Percentiles rank a stretch among this genome's conserved stretches.
Evolutionary conservation across 2,113 vertebrate genomes (phyloP).

Genomic region (Paradisaea rubra): DNA sequence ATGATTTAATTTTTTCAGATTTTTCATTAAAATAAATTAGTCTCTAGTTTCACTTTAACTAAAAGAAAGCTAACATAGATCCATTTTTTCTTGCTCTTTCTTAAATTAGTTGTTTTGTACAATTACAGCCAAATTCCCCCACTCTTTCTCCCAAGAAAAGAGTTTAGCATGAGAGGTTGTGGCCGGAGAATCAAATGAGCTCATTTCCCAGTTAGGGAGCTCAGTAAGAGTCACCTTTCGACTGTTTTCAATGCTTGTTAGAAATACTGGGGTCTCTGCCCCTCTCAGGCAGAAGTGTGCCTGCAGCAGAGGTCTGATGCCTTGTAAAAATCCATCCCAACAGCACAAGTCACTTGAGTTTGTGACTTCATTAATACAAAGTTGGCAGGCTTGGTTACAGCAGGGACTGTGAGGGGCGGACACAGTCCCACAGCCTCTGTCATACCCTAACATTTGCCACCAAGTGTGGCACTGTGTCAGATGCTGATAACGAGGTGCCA

Average conservation of each 20-base stretch:
- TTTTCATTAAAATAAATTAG: not conserved
- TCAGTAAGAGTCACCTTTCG: not conserved
- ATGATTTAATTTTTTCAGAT: not conserved
- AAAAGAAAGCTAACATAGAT: not conserved
- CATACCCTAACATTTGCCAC: not conserved
- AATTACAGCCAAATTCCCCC: not conserved
- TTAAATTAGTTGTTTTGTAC: not conserved
- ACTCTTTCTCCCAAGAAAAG: not conserved
- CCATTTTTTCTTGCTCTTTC: not conserved
- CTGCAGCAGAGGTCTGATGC: rapidly evolving
- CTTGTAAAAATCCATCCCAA: not conserved
- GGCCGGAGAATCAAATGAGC: not conserved
- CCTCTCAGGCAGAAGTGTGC: not conserved
- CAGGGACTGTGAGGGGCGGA: not conserved
- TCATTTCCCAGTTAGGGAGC: not conserved
- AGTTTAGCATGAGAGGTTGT: not conserved
- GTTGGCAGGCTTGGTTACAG: not conserved
- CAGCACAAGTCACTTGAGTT: not conserved
- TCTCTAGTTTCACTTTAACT: not conserved
- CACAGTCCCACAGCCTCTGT: not conserved
- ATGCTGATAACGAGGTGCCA: not conserved
- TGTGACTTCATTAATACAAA: not conserved
- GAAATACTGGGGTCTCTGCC: not conserved
- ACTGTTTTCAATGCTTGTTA: not conserved
- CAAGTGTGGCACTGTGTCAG: not conserved